Conservation (phyloP, 2,888 invertebrate species). For the Brachycybe producta region DNA sequence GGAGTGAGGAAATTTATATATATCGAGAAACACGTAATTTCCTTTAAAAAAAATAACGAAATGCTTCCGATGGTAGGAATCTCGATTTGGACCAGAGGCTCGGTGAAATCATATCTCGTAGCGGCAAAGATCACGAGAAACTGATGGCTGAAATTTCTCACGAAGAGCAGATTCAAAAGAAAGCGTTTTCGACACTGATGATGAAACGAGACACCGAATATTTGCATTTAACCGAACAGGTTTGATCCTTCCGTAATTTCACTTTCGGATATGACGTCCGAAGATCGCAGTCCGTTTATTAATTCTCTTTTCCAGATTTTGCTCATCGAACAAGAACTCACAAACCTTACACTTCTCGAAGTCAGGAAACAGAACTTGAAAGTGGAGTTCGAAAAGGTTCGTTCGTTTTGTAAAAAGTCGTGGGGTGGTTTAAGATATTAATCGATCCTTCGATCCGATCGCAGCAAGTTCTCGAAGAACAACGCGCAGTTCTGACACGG, state of each 20-base stretch:
- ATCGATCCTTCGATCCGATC: neutral
- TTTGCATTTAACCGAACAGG: slow-evolving; percentile 14
- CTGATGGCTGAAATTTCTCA: slow-evolving; percentile 6
- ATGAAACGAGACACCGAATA: slow-evolving; percentile 17
- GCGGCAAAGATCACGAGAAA: slow-evolving; percentile 1
- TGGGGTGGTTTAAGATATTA: neutral
- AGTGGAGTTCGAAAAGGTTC: slow-evolving; percentile 17
- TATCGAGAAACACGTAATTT: neutral
- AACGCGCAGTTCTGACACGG: slow-evolving; percentile 17
- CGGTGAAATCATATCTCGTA: neutral
- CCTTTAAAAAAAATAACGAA: neutral
- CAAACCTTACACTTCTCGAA: slow-evolving; percentile 19
- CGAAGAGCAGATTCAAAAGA: slow-evolving; percentile 17
- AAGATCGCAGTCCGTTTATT: no score
- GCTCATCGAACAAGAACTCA: slow-evolving; percentile 18
- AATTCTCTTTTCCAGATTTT: slow-evolving; percentile 4
- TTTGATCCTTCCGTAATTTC: neutral
- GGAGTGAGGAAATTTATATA: neutral
- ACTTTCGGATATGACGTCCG: neutral
- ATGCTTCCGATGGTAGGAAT: no score
- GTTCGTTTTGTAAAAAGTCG: no score
- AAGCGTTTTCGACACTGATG: slow-evolving; percentile 15
- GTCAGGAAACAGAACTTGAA: slow-evolving; percentile 17
- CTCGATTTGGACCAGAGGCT: slow-evolving; percentile 1
- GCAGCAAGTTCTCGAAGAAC: slow-evolving; percentile 18